Conservation (phyloP, 2,797 vertebrate species). For the Poecilia wingei region DNA sequence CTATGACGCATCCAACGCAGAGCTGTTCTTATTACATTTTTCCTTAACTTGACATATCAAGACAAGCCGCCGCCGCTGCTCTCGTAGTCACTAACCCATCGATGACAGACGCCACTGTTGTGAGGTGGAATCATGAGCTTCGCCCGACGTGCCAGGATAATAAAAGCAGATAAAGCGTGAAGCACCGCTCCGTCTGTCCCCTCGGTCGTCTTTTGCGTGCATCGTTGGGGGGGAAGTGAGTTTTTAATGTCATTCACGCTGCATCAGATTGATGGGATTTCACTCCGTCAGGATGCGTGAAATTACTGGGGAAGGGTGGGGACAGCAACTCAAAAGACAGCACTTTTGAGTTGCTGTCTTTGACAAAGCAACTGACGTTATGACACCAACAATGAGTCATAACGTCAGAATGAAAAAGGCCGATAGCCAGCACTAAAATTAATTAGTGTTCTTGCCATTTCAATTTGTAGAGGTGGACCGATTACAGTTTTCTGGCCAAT, state of each 20-base stretch:
- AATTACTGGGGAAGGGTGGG: neutral
- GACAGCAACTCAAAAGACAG: constrained; percentile 11
- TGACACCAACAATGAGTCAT: constrained; percentile 22
- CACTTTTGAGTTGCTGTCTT: too few species aligned
- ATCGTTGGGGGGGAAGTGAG: constrained; percentile 83
- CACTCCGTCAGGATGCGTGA: constrained; percentile 4
- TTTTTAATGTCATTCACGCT: constrained; percentile 69
- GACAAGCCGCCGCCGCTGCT: constrained; percentile 6
- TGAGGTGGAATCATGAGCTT: constrained; percentile 38
- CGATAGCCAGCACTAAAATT: neutral
- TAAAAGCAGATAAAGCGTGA: constrained; percentile 48
- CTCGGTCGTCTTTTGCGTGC: neutral
- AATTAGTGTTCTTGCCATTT: neutral
- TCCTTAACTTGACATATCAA: constrained; percentile 12
- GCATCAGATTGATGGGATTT: constrained; percentile 22
- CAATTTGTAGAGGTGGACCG: neutral
- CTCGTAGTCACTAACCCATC: neutral
- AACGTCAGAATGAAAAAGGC: neutral
- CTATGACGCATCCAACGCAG: neutral
- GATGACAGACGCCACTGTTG: constrained; percentile 17
- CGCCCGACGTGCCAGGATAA: constrained; percentile 32
- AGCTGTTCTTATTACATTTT: constrained; percentile 3
- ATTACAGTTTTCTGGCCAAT: neutral
- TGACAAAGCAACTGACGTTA: too few species aligned
- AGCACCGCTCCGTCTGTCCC: constrained; percentile 24